A percentile compares a stretch with the other conserved stretches of the same genome.
Evolutionary conservation across 2,113 vertebrate species (phyloP).

Genomic region (zebrafish (Danio rerio)): DNA sequence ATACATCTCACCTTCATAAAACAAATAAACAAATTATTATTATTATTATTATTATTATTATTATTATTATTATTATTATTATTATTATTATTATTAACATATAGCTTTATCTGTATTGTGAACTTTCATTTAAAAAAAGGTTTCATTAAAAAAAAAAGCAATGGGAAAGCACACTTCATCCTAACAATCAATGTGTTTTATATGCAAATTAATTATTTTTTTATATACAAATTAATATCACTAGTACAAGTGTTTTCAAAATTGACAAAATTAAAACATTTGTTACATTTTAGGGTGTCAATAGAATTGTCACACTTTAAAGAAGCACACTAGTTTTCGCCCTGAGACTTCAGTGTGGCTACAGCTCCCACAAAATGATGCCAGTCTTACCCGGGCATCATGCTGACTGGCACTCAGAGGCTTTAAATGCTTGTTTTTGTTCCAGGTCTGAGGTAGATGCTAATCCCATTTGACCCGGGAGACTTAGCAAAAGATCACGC

Average conservation of each 20-base stretch:
- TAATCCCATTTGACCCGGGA: background rate
- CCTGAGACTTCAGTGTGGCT: conserved; percentile 9
- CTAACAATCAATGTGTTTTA: too few species aligned
- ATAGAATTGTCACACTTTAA: background rate
- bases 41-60: too few species aligned
- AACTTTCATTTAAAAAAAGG: too few species aligned
- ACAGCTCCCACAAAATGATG: background rate
- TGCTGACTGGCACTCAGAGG: conserved; percentile 26
- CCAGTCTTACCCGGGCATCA: background rate
- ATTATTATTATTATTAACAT: too few species aligned
- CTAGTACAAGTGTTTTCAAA: background rate
- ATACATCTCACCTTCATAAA: too few species aligned
- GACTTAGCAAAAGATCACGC: background rate
- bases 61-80: too few species aligned
- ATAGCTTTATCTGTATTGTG: too few species aligned
- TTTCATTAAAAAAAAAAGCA: too few species aligned
- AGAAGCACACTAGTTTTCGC: background rate
- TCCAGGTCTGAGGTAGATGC: background rate
- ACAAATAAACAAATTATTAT: too few species aligned
- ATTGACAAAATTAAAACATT: background rate
- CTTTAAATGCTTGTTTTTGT: conserved; percentile 7
- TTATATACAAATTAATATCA: too few species aligned
- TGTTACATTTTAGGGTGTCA: background rate
- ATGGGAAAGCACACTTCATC: background rate
- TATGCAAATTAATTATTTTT: too few species aligned